A percentile compares a stretch with the other conserved stretches of the same genome.
These are phyloP conservation scores for Abramis brama DNA, from an alignment of 2,113 vertebrate species.

Conservation along the genomic window DNA sequence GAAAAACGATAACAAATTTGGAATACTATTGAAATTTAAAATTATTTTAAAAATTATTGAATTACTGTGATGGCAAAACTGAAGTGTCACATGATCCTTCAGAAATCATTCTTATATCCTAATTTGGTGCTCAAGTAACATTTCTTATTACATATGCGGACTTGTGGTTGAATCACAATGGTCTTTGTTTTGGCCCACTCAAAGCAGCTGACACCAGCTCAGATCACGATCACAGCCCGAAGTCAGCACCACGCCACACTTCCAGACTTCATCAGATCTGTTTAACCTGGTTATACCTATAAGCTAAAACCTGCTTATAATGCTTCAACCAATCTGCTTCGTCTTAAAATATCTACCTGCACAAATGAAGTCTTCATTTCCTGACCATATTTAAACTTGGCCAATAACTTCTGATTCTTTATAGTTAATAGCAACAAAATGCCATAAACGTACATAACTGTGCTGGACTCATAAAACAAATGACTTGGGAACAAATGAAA, in stretches of 20 bases:
- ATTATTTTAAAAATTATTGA: no score
- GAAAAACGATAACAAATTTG: no score
- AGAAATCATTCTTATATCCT: neutral
- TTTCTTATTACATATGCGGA: neutral
- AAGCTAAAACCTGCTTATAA: no score
- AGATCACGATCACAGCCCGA: constrained; percentile 22
- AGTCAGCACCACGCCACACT: neutral
- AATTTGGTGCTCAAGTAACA: neutral
- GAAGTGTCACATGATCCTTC: neutral
- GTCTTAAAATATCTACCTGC: neutral
- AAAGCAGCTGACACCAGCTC: constrained; percentile 10
- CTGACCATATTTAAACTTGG: neutral
- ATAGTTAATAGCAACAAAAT: neutral
- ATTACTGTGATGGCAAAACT: neutral
- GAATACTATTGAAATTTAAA: no score
- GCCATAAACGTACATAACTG: neutral
- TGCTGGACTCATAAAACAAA: constrained; percentile 14
- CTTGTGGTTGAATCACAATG: constrained; percentile 7
- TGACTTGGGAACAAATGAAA: neutral
- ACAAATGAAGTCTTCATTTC: neutral
- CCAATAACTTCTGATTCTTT: neutral
- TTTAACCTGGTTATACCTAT: no score
- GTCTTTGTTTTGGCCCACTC: constrained; percentile 41
- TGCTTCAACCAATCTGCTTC: neutral
- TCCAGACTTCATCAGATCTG: neutral